phyloP scores from a whole-genome alignment of 2,113 vertebrate genomes.

The Vulpes vulpes region DNA sequence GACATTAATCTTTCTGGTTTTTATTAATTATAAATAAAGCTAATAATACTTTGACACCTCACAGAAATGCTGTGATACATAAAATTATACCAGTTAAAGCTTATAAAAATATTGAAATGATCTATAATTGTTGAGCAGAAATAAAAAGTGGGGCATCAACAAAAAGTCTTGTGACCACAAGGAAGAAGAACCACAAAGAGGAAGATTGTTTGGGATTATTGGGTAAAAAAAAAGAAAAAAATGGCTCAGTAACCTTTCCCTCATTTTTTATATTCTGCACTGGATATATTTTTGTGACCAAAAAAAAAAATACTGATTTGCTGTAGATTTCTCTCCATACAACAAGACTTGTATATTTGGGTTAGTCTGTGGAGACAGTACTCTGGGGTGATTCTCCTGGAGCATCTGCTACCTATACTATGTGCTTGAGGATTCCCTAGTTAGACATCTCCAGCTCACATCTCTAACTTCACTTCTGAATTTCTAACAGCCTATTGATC shows the following conservation, averaged over 20 bases:
- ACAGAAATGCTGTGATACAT: background rate
- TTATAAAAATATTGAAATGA: background rate
- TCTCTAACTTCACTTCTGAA: slow-evolving; percentile 40
- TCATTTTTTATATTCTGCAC: slow-evolving; percentile 1
- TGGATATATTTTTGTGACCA: background rate
- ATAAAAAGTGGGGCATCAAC: background rate
- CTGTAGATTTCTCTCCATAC: background rate
- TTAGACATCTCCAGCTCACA: background rate
- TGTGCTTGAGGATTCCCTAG: background rate
- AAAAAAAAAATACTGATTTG: background rate
- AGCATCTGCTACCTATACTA: background rate
- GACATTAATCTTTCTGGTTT: slow-evolving; percentile 38
- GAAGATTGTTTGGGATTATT: background rate
- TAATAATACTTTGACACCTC: slow-evolving; percentile 21
- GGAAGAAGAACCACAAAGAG: background rate
- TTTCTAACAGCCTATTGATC: slow-evolving; percentile 46
- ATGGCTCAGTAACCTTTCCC: background rate
- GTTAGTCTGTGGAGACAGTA: background rate
- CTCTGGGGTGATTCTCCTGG: background rate
- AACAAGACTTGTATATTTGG: background rate
- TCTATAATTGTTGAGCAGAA: background rate
- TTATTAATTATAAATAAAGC: slow-evolving; percentile 1
- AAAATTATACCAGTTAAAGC: slow-evolving; percentile 1
- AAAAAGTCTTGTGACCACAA: background rate
- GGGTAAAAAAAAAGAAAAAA: background rate